Percentiles rank a stretch among this genome's conserved stretches.
These are phyloP conservation scores for Anas platyrhynchos DNA, from an alignment of 2,113 vertebrate genomes.

Conservation along the genomic window DNA sequence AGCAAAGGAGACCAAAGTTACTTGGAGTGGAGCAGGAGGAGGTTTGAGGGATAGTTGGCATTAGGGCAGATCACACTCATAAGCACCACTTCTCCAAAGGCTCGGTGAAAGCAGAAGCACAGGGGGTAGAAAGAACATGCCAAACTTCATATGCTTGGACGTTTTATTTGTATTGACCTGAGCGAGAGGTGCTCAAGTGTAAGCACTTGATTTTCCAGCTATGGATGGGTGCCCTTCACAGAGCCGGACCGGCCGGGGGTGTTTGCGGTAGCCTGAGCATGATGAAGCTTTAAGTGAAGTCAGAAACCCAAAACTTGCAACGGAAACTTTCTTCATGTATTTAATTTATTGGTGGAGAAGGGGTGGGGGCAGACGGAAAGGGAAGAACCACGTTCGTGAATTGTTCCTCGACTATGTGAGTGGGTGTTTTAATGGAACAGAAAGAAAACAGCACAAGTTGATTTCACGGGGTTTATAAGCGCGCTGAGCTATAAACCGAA, in stretches of 20 bases:
- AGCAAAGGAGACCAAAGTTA: background rate
- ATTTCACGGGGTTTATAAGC: conserved; percentile 20
- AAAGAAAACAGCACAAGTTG: background rate
- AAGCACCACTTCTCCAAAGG: background rate
- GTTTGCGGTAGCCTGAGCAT: conserved; percentile 38
- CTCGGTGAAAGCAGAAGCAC: background rate
- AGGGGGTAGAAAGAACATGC: background rate
- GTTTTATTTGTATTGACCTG: background rate
- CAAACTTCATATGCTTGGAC: background rate
- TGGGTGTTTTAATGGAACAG: background rate
- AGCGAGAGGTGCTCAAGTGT: conserved; percentile 27
- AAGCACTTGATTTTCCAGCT: conserved; percentile 26
- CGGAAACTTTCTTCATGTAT: conserved; percentile 49
- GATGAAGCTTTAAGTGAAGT: conserved; percentile 51
- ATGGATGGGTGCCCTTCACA: background rate
- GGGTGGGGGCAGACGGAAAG: background rate
- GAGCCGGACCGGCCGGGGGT: background rate
- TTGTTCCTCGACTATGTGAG: background rate
- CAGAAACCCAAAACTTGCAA: conserved; percentile 14
- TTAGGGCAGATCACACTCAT: rapidly evolving
- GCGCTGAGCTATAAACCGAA: background rate
- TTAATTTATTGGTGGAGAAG: conserved; percentile 54
- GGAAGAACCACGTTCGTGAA: background rate
- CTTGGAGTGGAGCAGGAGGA: background rate
- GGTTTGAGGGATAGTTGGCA: background rate